Percentiles rank a stretch among this genome's conserved stretches.
phyloP scores from a whole-genome alignment of 2,888 invertebrate species.

The Latrodectus elegans region DNA sequence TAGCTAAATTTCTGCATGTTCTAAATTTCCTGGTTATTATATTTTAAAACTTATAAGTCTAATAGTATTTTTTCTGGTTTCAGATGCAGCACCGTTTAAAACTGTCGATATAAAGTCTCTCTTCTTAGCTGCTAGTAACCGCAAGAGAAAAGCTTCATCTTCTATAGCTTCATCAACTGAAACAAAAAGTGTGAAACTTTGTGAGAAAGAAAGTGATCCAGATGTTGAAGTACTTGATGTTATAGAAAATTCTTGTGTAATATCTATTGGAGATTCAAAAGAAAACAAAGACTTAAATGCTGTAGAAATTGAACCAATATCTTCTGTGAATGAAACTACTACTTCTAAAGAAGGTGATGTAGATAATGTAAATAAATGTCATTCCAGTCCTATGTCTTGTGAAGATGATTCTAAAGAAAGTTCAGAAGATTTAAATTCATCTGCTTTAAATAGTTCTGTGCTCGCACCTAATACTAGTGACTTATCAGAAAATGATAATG shows the following conservation, averaged over 20 bases:
- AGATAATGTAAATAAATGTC: neutral
- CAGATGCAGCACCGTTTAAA: constrained; percentile 39
- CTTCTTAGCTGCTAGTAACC: constrained; percentile 13
- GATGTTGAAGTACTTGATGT: constrained; percentile 23
- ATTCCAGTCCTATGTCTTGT: neutral
- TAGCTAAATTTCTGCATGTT: too few relatives aligned
- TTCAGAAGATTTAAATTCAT: constrained; percentile 43
- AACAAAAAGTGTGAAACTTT: constrained; percentile 29
- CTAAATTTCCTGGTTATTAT: neutral
- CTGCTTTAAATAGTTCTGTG: constrained; percentile 35
- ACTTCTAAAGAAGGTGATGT: neutral
- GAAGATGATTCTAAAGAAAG: constrained; percentile 18
- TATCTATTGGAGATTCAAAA: constrained; percentile 35
- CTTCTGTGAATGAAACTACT: neutral
- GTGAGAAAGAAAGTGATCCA: constrained; percentile 19
- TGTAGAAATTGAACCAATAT: constrained; percentile 2
- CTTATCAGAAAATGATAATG: constrained; percentile 28
- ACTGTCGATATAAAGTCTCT: constrained; percentile 55
- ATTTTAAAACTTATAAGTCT: neutral
- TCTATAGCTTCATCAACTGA: constrained; percentile 7
- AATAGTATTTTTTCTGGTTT: neutral
- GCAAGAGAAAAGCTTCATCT: constrained; percentile 52
- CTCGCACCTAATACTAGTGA: constrained; percentile 38
- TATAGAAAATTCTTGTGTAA: neutral
- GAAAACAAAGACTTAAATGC: constrained; percentile 56